These are phyloP conservation scores for Drosophila pallidifrons DNA, from an alignment of 1,140 invertebrate genomes.

Conservation along the genomic window DNA sequence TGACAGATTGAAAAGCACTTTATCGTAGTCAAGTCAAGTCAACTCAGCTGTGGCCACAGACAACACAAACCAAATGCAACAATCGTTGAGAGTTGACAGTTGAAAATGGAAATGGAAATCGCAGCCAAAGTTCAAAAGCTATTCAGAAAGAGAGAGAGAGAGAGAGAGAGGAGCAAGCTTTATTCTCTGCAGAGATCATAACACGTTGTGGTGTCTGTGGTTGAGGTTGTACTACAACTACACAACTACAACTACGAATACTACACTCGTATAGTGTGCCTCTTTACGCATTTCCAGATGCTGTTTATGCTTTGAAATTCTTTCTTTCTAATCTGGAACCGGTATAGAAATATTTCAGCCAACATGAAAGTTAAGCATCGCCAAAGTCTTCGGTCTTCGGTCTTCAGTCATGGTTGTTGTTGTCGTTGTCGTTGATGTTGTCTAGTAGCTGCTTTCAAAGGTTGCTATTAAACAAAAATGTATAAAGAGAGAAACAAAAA, in stretches of 20 bases:
- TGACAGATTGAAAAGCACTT: slow-evolving; percentile 66
- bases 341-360: slow-evolving; percentile 76
- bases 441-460: slow-evolving; percentile 56
- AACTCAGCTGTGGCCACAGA: not conserved
- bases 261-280: not conserved
- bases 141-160: not conserved
- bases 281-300: slow-evolving; percentile 42
- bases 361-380: slow-evolving; percentile 74
- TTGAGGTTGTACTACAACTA: not conserved
- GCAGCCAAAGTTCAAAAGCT: slow-evolving; percentile 30
- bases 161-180: not conserved
- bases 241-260: no score
- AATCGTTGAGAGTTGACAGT: slow-evolving; percentile 32
- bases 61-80: not conserved
- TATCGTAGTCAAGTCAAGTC: not conserved
- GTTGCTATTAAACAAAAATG: slow-evolving; percentile 50
- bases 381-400: slow-evolving; percentile 7
- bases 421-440: slow-evolving; percentile 33
- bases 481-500: slow-evolving; percentile 7
- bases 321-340: slow-evolving; percentile 81
- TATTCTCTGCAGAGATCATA: slow-evolving; percentile 1
- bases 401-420: no score
- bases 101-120: slow-evolving; percentile 10
- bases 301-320: slow-evolving; percentile 64
- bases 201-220: not conserved